phyloP scores from a whole-genome alignment of 2,113 vertebrate species.

The Garra rufa region DNA sequence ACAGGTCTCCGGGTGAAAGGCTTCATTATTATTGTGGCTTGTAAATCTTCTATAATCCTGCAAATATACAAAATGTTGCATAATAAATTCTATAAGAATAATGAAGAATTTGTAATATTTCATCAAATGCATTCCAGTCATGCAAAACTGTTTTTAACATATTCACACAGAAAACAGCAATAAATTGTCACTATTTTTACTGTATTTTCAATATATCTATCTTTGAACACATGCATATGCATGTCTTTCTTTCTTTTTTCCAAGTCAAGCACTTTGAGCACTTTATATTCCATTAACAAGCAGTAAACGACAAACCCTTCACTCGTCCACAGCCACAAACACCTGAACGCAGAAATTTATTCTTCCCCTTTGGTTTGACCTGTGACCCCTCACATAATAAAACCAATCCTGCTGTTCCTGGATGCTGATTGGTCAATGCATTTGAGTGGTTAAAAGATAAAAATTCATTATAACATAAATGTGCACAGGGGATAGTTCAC shows the following conservation, averaged over 20 bases:
- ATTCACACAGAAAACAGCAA: neutral
- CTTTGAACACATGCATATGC: neutral
- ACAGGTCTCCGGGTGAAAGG: conserved; percentile 71
- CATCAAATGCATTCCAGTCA: too few relatives aligned
- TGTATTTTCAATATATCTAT: neutral
- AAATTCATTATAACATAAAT: neutral
- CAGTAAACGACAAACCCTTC: neutral
- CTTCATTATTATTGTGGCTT: conserved; percentile 69
- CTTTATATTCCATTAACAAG: neutral
- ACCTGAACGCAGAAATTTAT: neutral
- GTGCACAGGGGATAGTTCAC: too few relatives aligned
- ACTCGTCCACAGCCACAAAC: neutral
- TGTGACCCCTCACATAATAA: neutral
- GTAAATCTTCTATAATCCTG: conserved; percentile 76
- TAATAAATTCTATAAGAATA: neutral
- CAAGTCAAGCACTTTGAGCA: too few relatives aligned
- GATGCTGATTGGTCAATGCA: neutral
- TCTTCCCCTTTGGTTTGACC: neutral
- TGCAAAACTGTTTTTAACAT: too few relatives aligned
- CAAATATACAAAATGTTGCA: conserved; percentile 18
- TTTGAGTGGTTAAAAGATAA: neutral
- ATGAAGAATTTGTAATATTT: neutral
- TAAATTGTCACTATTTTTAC: too few relatives aligned
- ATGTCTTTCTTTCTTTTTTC: neutral
- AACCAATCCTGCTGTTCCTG: neutral